Evolutionary conservation across 2,113 vertebrate genomes (phyloP).

Genomic region (Chitala chitala): DNA sequence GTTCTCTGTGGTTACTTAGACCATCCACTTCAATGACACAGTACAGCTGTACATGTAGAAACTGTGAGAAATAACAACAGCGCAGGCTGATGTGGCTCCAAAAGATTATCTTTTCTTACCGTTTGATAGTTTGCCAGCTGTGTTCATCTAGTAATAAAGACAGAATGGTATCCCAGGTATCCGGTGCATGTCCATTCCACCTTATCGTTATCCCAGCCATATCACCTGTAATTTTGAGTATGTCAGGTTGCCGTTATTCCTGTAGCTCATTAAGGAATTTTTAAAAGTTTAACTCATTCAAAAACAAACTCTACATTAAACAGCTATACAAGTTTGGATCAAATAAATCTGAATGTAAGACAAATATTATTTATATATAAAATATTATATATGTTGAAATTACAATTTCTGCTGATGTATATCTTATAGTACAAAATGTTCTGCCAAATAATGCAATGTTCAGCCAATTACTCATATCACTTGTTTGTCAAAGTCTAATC

Average conservation of each 20-base stretch:
- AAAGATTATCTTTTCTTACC: background rate
- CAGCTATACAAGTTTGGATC: background rate
- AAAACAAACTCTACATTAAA: background rate
- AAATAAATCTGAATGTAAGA: background rate
- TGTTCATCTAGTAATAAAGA: background rate
- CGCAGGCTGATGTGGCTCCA: conserved; percentile 6
- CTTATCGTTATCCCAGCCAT: background rate
- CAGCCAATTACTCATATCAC: too few species aligned
- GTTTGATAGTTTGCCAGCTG: conserved; percentile 4
- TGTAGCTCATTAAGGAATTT: background rate
- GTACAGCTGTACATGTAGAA: background rate
- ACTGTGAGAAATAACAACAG: background rate
- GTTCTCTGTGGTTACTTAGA: background rate
- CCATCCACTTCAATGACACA: background rate
- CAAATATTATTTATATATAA: too few species aligned
- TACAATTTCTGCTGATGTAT: too few species aligned
- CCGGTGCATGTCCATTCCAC: background rate
- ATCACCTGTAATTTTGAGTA: background rate
- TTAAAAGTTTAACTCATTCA: background rate
- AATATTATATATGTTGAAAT: too few species aligned
- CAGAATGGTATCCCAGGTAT: background rate
- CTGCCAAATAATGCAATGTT: too few species aligned
- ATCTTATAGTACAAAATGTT: too few species aligned
- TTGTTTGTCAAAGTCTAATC: too few species aligned
- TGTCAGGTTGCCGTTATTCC: background rate